A percentile compares a stretch with the other conserved stretches of the same genome.
Conservation (phyloP, 1,140 invertebrate genomes). For the Acromyrmex heyeri region DNA sequence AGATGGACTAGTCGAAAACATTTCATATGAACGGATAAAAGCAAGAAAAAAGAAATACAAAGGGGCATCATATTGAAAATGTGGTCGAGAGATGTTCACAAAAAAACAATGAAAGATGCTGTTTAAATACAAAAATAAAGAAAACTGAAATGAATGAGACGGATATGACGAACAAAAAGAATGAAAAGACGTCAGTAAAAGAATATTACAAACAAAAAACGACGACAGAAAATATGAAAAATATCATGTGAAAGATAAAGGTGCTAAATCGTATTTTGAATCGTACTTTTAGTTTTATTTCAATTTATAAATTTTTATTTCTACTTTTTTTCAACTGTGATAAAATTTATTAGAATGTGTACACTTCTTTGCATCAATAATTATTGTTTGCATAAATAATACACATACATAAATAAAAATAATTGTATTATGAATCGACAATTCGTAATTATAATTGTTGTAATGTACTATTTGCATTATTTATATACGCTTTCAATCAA, state of each 20-base stretch:
- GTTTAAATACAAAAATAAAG: background rate
- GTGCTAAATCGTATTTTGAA: background rate
- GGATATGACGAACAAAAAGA: slow-evolving; percentile 8
- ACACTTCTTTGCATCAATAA: background rate
- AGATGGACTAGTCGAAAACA: slow-evolving; percentile 10
- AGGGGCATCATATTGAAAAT: slow-evolving; percentile 35
- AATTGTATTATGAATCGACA: background rate
- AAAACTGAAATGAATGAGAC: background rate
- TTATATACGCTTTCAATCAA: background rate
- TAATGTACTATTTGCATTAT: slow-evolving; percentile 3
- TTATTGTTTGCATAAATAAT: background rate
- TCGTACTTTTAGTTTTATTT: background rate
- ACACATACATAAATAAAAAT: slow-evolving; percentile 2
- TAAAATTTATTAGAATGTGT: background rate
- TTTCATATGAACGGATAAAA: background rate
- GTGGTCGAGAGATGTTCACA: slow-evolving; percentile 40
- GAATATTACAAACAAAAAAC: slow-evolving; percentile 38
- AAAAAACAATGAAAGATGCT: slow-evolving; percentile 38
- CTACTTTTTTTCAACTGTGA: background rate
- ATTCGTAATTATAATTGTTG: background rate
- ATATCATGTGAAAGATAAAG: background rate
- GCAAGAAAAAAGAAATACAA: slow-evolving; percentile 16
- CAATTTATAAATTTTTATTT: background rate
- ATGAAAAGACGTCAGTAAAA: background rate
- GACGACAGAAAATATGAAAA: background rate